Base-by-base conservation (phyloP, 2,113 vertebrate species). In the Barbus barbus region DNA sequence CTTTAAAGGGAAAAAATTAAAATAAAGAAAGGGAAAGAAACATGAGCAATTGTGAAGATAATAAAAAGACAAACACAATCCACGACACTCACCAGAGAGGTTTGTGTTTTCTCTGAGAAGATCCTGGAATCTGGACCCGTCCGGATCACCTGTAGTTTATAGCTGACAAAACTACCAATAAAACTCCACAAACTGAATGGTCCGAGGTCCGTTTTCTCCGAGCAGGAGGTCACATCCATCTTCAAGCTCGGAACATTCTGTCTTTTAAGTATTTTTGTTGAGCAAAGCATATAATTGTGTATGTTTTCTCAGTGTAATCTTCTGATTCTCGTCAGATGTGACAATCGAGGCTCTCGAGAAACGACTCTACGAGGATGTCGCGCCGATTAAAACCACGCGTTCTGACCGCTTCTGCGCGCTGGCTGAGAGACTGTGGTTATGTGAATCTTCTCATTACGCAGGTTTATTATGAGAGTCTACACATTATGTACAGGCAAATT, bases 161-260 rank as follows among this genome's bases (percentile, higher is more conserved):
- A 51, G 78, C 84, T 67, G 78, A 87, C 65, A 38, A 71, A 86
- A 83, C 89, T 16, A 89, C 76, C 83, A 8, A 81, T 53, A 83
- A 79, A 12, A 78, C 85, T 84, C 84, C 85, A 85, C 78, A 82
- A 56, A 83, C 76, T 82, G 86, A 83, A 76, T 41, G 83, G 51
- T 71, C 78, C 65, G 82, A 89, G 85, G 61, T 78, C 69, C 81
- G 86, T 83, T 24, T 87, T 86, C 87, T 51, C 56, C 80, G 85
- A 87, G 76, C 86, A 58, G 79, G 74, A 86, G 84, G 82, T 71
- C 31, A 89, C 87, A 88, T 91, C 93, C 93, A 93, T 94, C 84
- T 89, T 94, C 92, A 93, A 86, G 86, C 82, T 72, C 86, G 88
- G 65, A 87, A 86, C 92, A 94, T 93, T 87, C 89, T 92, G 92